Evolutionary conservation across 2,797 vertebrate species (phyloP), one percentile per base, ranked within the genome.

Genomic region (Pelobates cultripes): DNA sequence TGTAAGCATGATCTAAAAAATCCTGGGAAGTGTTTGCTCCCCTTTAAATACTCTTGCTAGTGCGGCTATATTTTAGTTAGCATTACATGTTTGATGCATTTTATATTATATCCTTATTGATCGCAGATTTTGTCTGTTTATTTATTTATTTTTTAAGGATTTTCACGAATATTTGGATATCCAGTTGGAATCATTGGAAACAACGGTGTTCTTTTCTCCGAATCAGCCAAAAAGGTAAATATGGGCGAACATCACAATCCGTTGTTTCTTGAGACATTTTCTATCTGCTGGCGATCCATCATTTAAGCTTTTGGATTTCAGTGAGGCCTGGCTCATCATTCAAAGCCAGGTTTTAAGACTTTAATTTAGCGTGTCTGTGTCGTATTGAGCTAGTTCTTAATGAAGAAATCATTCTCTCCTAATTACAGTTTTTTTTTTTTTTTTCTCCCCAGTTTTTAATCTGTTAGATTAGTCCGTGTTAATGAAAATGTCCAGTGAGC

Each of bases 151-250:
- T 71, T 60, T 14, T 14, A 77, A 99, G 98, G 97, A 78, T 99
- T 99, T 89, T 94, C 97, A 78, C 95, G 97, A 88, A 96, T 99
- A 93, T 99, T 96, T 88, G 97, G 97, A 60, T 99, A 99, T 80
- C 98, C 97, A 4, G 91, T 99, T 43, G 98, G 97, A 89, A 97
- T 99, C 86, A 95, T 99, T 89, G 98, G 97, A 84, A 99, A 99
- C 92, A 99, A 99, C 53, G 98, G 97, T 75, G 97, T 99, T 86
- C 93, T 99, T 83, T 99, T 99, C 90, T 99, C 97, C 85, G 98
- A 99, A 87, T 99, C 97, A 45, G 97, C 97, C 60, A 99, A 98
- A 92, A 99, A 99, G 94, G 97, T 95, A 92, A 92, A 88, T 13
- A 4, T 64, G n/a, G 6, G n/a, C 10, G 0, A 64, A 40, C 88